Base-by-base conservation (phyloP, 2,113 vertebrate genomes). In the Tragelaphus buxtoni region DNA sequence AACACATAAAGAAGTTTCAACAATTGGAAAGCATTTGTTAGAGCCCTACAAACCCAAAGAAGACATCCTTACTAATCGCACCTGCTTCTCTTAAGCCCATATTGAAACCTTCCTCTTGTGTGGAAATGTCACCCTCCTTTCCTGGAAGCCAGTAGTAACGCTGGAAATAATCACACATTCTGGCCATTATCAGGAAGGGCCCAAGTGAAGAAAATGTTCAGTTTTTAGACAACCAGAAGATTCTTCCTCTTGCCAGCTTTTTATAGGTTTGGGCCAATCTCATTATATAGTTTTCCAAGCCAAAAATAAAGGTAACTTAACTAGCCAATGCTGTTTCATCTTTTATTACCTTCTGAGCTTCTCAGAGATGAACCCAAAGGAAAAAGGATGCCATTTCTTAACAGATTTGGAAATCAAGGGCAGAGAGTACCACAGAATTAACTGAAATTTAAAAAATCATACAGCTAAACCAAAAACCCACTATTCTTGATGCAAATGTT, bases 291-390 rank as follows among this genome's bases (percentile, higher is more conserved):
- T 83, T 91, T 96, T 74, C 74, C 18, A 95, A 76, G 32, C 9
- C n/a, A 58, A 47, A 53, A 28, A 91, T 61, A 49, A 39, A 30
- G 10, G 76, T 83, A 13, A 39, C 35, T 39, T 82, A 97, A 49
- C 20, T 35, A 91, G 20, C 55, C 39, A 74, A 55, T 63, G 61
- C 22, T 90, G 12, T 63, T 80, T 91, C 9, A 89, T 72, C 9
- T 90, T 93, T 87, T 49, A 60, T 72, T 49, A 77, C 51, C 69
- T 85, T 45, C 4, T 24, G 49, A 90, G 49, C 60, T 63, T 81
- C 72, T 84, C 45, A 55, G 80, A 90, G 49, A 97, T 55, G 32
- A 96, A 96, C 82, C 47, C 42, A 72, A 94, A 93, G 65, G 79
- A 92, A 92, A 77, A 61, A 93, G 7, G 7, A 58, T 53, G 47